Base-by-base conservation (phyloP, 2,888 invertebrate species). In the Teinopalpus imperialis region DNA sequence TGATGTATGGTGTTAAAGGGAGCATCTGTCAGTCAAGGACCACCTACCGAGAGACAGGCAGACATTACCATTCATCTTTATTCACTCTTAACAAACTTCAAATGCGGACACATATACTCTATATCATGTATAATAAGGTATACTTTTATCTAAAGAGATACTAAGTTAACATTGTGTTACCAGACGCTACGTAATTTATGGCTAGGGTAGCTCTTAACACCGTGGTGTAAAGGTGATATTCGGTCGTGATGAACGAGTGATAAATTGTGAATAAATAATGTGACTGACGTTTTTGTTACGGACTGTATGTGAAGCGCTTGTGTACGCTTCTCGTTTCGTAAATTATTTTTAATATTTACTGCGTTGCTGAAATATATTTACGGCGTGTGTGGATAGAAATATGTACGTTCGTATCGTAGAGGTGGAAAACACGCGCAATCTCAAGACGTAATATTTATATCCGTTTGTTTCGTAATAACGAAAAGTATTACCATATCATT, bases 21-120 rank as follows among this genome's bases (percentile, higher is more conserved):
- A 76, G 66, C 79, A 77, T 77, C 81, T 80, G 81, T 81, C 81
- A 75, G 74, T 83, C 85, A 82, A 66, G 70, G 81, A 78, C 83
- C 82, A 82, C 81, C 83, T 76, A 80, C 70, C 60, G 66, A 61
- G 74, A 72, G 81, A 77, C 77, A 75, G 63, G 59, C 74, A 71
- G 81, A 77, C 77, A 75, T 64, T 54, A 66, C 72, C 79, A 83
- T 86, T 82, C 81, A 80, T 85, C 83, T 83, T 82, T 82, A 85
- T 81, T 76, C 73, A 63, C 57, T 56, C 36, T 49, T 55, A 59
- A 59, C 67, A 45, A 26, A 24, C 39, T 23, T 31, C 27, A 20
- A 12, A 26, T 42, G 6, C 46, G 34, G 6, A 14, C 3, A 6
- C 3, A 16, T 24, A 6, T 14, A 6, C 31, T 35, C 48, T 56